Conservation (phyloP, 2,113 vertebrate species). For the Protobothrops mucrosquamatus region DNA sequence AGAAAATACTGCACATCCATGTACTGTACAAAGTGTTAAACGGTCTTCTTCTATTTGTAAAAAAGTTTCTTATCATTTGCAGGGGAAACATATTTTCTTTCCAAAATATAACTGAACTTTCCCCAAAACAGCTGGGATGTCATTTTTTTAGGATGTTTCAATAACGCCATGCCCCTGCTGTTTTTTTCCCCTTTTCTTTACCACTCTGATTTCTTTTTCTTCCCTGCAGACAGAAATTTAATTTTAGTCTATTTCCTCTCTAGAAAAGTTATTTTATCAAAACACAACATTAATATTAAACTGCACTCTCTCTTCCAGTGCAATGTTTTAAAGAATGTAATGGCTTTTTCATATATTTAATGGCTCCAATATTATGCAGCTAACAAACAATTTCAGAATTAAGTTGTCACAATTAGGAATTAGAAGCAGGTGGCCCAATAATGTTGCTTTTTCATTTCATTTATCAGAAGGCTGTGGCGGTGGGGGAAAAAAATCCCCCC, state of each 20-base stretch:
- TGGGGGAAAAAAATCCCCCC: conserved; percentile 30
- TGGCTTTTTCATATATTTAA: conserved; percentile 66
- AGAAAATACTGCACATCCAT: background rate
- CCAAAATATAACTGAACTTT: background rate
- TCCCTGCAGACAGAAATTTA: conserved; percentile 44
- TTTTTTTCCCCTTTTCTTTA: conserved; percentile 9
- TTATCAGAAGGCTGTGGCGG: conserved; percentile 66
- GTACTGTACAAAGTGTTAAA: conserved; percentile 1
- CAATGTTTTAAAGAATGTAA: conserved; percentile 66
- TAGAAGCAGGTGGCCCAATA: conserved; percentile 83
- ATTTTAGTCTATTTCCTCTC: conserved; percentile 50
- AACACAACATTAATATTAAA: conserved; percentile 60
- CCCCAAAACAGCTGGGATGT: background rate
- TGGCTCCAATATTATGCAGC: conserved; percentile 71
- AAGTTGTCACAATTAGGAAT: conserved; percentile 81
- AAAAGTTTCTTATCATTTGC: conserved; percentile 33
- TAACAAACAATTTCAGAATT: conserved; percentile 80
- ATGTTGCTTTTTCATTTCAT: conserved; percentile 75
- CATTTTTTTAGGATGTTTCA: conserved; percentile 23
- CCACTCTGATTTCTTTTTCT: conserved; percentile 19
- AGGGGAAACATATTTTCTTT: conserved; percentile 17
- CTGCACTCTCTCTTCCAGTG: conserved; percentile 50
- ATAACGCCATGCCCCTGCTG: background rate
- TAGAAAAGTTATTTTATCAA: conserved; percentile 56
- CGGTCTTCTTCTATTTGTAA: background rate